A percentile compares a stretch with the other conserved stretches of the same genome.
phyloP scores from a whole-genome alignment of 2,888 invertebrate genomes.

The Opisthograptis luteolata region DNA sequence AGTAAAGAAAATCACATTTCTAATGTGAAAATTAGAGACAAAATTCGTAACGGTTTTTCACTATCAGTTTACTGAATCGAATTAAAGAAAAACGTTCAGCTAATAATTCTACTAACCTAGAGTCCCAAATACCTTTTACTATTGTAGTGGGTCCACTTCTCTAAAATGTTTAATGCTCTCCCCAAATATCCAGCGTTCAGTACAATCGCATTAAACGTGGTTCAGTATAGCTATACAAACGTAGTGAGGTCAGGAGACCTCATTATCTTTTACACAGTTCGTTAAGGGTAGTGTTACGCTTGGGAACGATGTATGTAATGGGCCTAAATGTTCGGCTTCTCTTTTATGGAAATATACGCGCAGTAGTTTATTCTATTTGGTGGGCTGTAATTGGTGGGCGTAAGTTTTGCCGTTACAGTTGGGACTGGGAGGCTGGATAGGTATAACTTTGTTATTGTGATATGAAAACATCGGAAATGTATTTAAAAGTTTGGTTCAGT shows the following conservation, averaged over 20 bases:
- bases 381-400: no score
- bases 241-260: slow-evolving; percentile 22
- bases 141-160: no score
- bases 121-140: no score
- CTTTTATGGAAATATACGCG: slow-evolving; percentile 14
- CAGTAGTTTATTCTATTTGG: slow-evolving; percentile 15
- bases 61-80: no score
- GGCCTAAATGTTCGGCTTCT: slow-evolving; percentile 22
- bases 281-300: slow-evolving; percentile 23
- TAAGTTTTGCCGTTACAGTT: not conserved
- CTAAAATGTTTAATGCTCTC: slow-evolving; percentile 13
- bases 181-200: slow-evolving; percentile 9
- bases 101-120: no score
- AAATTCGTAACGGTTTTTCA: no score
- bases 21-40: no score
- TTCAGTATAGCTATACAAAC: slow-evolving; percentile 15
- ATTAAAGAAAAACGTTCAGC: no score
- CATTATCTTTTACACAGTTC: slow-evolving; percentile 31
- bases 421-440: not conserved
- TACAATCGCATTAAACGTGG: slow-evolving; percentile 18
- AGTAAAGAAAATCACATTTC: no score
- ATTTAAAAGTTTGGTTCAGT: no score
- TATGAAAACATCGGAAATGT: no score
- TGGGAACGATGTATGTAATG: slow-evolving; percentile 26
- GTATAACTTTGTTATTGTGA: no score